phyloP scores from a whole-genome alignment of 1,140 invertebrate species.

The Aphidius gifuensis region DNA sequence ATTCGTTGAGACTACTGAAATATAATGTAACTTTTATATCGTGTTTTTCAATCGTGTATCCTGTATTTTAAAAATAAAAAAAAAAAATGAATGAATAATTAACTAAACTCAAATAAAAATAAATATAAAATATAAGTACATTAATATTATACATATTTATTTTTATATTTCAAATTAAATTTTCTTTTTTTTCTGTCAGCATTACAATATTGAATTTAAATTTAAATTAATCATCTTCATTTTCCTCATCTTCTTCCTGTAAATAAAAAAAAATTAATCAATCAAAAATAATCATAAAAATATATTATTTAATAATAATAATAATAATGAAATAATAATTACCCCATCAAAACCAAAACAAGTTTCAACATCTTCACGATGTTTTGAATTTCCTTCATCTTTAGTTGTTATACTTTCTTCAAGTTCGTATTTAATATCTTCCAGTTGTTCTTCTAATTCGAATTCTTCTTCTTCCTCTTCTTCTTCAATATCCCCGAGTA shows the following conservation, averaged over 20 bases:
- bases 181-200: slow-evolving; percentile 13
- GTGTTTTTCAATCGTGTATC: no score
- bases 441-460: slow-evolving; percentile 22
- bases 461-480: slow-evolving; percentile 46
- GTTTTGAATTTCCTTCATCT: slow-evolving; percentile 52
- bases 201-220: slow-evolving; percentile 50
- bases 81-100: no score
- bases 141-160: no score
- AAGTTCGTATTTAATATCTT: slow-evolving; percentile 43
- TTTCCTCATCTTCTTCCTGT: slow-evolving; percentile 43
- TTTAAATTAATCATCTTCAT: slow-evolving; percentile 39
- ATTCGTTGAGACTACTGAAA: no score
- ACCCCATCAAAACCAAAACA: slow-evolving; percentile 85
- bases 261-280: slow-evolving; percentile 13
- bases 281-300: slow-evolving; percentile 5
- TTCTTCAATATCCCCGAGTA: slow-evolving; percentile 45
- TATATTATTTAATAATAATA: slow-evolving; percentile 2
- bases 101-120: no score
- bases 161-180: no score
- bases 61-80: no score
- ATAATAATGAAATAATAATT: slow-evolving; percentile 22
- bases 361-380: slow-evolving; percentile 69
- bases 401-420: slow-evolving; percentile 29
- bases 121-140: no score
- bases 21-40: no score